Conservation (phyloP, 2,797 vertebrate species). For the Clarias platycephalus region DNA sequence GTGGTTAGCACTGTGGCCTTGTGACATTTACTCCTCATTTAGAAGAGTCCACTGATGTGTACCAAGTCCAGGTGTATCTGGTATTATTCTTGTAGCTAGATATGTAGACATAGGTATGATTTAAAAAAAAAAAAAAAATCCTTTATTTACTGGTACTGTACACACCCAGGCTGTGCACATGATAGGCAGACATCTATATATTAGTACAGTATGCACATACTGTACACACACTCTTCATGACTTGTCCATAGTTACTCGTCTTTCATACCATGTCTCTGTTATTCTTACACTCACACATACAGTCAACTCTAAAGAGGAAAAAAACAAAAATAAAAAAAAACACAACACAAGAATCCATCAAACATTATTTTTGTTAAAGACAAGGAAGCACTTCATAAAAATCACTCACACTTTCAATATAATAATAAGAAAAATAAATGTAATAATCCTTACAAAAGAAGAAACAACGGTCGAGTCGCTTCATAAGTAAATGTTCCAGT, state of each 20-base stretch:
- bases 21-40: too few species aligned
- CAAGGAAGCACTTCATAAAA: not conserved
- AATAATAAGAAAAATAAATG: not conserved
- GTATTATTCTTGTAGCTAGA: too few species aligned
- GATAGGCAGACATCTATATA: not conserved
- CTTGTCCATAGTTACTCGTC: not conserved
- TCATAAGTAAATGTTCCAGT: not conserved
- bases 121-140: too few species aligned
- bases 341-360: not conserved
- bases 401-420: not conserved
- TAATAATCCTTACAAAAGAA: not conserved
- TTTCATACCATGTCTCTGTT: not conserved
- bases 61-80: too few species aligned
- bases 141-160: too few species aligned
- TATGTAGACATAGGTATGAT: too few species aligned
- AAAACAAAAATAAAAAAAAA: not conserved
- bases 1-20: too few species aligned
- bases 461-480: not conserved
- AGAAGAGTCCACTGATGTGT: too few species aligned
- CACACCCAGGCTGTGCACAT: conserved; percentile 14
- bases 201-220: not conserved
- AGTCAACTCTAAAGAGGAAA: not conserved
- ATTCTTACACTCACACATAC: not conserved
- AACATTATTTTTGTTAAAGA: not conserved
- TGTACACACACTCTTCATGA: not conserved